Conservation (phyloP, 2,888 invertebrate genomes). For the Sicus ferrugineus region DNA sequence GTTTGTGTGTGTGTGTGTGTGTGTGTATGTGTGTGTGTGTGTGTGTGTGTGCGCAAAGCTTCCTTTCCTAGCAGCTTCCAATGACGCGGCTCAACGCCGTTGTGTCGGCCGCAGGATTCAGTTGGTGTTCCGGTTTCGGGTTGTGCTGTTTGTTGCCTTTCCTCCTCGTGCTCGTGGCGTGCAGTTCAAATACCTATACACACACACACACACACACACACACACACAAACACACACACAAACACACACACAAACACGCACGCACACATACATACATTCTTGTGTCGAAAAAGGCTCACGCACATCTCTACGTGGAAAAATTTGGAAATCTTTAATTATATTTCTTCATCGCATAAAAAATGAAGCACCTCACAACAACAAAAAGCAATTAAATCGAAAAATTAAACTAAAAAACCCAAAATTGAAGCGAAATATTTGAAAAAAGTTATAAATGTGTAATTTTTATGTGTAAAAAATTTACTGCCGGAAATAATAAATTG, state of each 20-base stretch:
- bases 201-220: conserved; percentile 38
- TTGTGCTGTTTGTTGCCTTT: conserved; percentile 66
- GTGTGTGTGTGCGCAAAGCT: conserved; percentile 8
- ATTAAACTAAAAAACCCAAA: background rate
- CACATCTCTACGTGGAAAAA: conserved; percentile 9
- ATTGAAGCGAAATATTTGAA: background rate
- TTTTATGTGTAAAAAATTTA: background rate
- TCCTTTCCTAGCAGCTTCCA: conserved; percentile 50
- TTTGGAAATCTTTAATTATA: conserved; percentile 5
- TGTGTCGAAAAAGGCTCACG: background rate
- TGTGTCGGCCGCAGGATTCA: conserved; percentile 50
- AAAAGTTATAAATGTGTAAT: background rate
- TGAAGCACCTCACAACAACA: conserved; percentile 4
- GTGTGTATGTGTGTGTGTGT: conserved; percentile 10
- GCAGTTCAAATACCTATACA: conserved; percentile 39
- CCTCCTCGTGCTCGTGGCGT: conserved; percentile 55
- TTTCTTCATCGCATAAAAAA: conserved; percentile 24
- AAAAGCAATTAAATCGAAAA: background rate
- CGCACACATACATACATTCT: conserved; percentile 23
- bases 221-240: conserved; percentile 33
- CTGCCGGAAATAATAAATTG: background rate
- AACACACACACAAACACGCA: conserved; percentile 35
- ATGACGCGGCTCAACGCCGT: conserved; percentile 40
- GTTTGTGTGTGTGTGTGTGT: background rate
- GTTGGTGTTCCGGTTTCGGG: conserved; percentile 67